phyloP scores from a whole-genome alignment of 1,140 invertebrate species.

The Aradophagus sp. region DNA sequence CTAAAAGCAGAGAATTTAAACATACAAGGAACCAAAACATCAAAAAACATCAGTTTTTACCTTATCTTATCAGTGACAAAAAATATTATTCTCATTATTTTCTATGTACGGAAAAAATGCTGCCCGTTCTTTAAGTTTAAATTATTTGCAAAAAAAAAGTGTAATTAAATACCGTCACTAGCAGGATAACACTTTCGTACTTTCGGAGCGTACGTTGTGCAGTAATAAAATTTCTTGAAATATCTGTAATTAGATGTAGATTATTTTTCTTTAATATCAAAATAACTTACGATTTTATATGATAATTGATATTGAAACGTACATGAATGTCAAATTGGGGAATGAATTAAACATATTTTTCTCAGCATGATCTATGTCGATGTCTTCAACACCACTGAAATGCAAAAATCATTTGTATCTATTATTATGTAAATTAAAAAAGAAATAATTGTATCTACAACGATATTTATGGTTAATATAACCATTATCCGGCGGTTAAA shows the following conservation, averaged over 20 bases:
- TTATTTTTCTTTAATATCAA: conserved; percentile 1
- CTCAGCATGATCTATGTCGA: conserved; percentile 76
- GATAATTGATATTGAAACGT: conserved; percentile 42
- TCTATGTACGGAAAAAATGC: too few relatives aligned
- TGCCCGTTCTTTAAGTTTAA: too few relatives aligned
- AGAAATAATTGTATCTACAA: too few relatives aligned
- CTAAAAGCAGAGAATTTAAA: too few relatives aligned
- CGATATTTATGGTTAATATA: too few relatives aligned
- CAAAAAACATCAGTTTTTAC: too few relatives aligned
- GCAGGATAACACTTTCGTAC: conserved; percentile 80
- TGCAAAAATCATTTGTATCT: background rate
- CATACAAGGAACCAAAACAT: too few relatives aligned
- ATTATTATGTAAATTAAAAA: too few relatives aligned
- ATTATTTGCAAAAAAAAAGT: too few relatives aligned
- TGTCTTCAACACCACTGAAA: conserved; percentile 74
- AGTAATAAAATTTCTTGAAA: conserved; percentile 84
- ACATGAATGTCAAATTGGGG: conserved; percentile 75
- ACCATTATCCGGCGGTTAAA: background rate
- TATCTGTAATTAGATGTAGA: conserved; percentile 72
- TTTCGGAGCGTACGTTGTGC: conserved; percentile 78
- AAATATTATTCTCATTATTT: too few relatives aligned
- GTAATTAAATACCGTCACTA: conserved; percentile 81
- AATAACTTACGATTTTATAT: background rate
- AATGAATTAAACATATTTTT: conserved; percentile 76
- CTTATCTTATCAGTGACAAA: too few relatives aligned